phyloP scores from a whole-genome alignment of 2,113 vertebrate genomes.

The Dendrocopos noguchii region DNA sequence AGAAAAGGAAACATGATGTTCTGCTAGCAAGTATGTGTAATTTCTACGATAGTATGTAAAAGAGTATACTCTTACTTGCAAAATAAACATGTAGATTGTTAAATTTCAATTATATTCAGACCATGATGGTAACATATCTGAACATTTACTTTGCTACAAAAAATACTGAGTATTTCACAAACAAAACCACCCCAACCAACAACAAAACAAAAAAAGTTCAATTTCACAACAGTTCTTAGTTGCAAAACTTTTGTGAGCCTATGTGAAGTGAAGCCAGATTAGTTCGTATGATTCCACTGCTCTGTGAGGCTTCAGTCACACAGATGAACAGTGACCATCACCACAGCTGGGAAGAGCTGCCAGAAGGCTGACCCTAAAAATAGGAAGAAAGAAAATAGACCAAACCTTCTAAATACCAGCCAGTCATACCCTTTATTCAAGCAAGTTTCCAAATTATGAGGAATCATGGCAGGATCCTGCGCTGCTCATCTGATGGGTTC shows the following conservation, averaged over 20 bases:
- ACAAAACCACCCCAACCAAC: neutral
- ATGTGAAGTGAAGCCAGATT: neutral
- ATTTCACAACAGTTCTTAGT: neutral
- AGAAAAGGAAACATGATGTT: neutral
- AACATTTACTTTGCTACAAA: neutral
- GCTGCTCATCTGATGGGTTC: neutral
- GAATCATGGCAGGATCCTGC: neutral
- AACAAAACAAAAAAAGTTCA: neutral
- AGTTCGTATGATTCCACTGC: neutral
- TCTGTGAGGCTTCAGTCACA: neutral
- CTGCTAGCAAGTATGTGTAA: neutral
- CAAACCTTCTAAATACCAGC: constrained; percentile 11
- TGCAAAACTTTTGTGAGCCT: neutral
- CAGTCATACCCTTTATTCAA: neutral
- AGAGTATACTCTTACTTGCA: neutral
- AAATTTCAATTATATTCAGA: neutral
- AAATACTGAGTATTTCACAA: neutral
- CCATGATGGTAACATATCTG: neutral
- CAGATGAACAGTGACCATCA: constrained; percentile 1
- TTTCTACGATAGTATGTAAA: neutral
- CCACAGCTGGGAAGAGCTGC: constrained; percentile 1
- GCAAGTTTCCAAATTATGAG: neutral
- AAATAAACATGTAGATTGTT: neutral
- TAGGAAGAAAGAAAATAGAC: constrained; percentile 51
- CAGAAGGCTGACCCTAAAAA: constrained; percentile 54